These are phyloP conservation scores for Yponomeuta sedellus DNA, from an alignment of 2,888 invertebrate genomes.

Conservation along the genomic window DNA sequence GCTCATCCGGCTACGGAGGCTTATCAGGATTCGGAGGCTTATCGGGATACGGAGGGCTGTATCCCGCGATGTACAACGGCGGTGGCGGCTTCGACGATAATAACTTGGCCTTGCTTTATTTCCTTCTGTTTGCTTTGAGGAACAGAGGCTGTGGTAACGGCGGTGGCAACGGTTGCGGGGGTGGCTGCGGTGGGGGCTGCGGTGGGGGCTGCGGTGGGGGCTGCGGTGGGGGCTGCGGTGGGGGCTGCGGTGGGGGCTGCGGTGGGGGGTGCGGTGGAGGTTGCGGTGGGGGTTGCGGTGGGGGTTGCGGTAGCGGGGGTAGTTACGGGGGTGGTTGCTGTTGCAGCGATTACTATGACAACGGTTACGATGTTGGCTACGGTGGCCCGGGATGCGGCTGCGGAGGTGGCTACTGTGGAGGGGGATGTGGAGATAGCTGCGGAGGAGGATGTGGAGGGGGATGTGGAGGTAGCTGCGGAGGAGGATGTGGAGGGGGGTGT, in stretches of 20 bases:
- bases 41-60: slow-evolving; percentile 23
- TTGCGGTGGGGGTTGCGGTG: slow-evolving; percentile 11
- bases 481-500: slow-evolving; percentile 22
- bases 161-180: slow-evolving; percentile 20
- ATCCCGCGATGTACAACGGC: slow-evolving; percentile 35
- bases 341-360: slow-evolving; percentile 15
- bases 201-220: slow-evolving; percentile 24
- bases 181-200: slow-evolving; percentile 18
- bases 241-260: slow-evolving; percentile 7
- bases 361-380: slow-evolving; percentile 3
- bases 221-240: slow-evolving; percentile 15
- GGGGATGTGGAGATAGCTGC: slow-evolving; percentile 15
- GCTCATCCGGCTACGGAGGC: too few relatives aligned
- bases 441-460: slow-evolving; percentile 6
- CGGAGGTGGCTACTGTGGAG: slow-evolving; percentile 18
- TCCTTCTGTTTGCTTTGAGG: slow-evolving; percentile 42
- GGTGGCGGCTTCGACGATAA: slow-evolving; percentile 32
- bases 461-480: slow-evolving; percentile 12
- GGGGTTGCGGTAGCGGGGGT: slow-evolving; percentile 27
- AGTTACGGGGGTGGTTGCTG: slow-evolving; percentile 21
- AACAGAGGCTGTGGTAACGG: slow-evolving; percentile 23
- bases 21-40: not conserved
- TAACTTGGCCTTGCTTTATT: slow-evolving; percentile 36
- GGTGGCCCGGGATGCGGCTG: slow-evolving; percentile 6
- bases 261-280: slow-evolving; percentile 9